These are phyloP conservation scores for Stegostoma tigrinum DNA, from an alignment of 2,113 vertebrate species.

Conservation along the genomic window DNA sequence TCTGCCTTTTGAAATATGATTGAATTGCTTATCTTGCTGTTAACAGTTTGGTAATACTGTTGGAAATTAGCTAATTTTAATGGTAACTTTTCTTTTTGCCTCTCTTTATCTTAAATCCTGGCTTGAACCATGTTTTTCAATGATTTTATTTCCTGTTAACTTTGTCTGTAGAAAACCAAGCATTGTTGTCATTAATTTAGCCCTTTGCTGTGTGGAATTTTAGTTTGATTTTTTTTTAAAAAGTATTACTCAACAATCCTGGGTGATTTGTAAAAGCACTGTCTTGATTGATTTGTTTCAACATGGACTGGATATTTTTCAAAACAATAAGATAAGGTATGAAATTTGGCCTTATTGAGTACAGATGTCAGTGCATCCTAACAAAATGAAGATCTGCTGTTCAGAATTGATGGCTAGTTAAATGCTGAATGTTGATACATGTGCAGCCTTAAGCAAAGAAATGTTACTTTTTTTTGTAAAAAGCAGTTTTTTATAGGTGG, in stretches of 20 bases:
- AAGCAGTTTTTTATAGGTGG: not conserved
- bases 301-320: not conserved
- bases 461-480: not conserved
- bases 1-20: not conserved
- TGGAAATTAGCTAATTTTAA: not conserved
- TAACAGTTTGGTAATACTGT: not conserved
- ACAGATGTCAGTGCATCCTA: not conserved
- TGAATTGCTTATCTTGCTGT: not conserved
- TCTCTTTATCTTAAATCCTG: not conserved
- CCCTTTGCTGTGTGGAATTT: not conserved
- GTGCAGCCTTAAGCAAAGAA: not conserved
- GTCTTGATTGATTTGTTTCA: not conserved
- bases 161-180: not conserved
- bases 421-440: not conserved
- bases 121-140: not conserved
- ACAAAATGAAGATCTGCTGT: not conserved
- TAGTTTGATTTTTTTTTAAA: not conserved
- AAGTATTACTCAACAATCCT: not conserved
- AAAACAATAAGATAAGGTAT: not conserved
- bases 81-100: not conserved
- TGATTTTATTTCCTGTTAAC: not conserved
- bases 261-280: not conserved
- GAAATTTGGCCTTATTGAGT: not conserved
- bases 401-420: not conserved
- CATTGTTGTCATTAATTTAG: not conserved